Evolutionary conservation across 2,113 vertebrate species (phyloP).

Genomic region (Leptocoma aspasia): DNA sequence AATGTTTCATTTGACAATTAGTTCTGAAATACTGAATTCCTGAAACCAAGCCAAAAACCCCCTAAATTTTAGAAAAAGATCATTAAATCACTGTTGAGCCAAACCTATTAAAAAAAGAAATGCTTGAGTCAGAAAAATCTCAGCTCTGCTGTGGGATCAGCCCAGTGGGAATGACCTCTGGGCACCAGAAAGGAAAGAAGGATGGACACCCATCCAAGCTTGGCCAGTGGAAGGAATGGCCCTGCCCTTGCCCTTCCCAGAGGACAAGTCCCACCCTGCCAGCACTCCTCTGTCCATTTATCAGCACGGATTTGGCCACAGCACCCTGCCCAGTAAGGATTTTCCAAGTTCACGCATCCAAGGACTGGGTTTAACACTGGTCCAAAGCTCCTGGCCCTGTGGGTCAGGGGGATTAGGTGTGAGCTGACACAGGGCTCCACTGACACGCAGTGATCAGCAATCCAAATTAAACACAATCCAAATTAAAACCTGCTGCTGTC

Average conservation of each 20-base stretch:
- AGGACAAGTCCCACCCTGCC: not conserved
- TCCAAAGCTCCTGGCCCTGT: not conserved
- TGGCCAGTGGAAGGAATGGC: accelerated
- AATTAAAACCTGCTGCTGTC: not conserved
- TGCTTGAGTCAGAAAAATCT: not conserved
- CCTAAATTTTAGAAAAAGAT: not conserved
- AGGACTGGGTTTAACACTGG: not conserved
- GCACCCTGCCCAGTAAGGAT: not conserved
- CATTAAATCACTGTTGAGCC: not conserved
- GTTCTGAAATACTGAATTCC: not conserved
- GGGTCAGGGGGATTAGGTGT: not conserved
- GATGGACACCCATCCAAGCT: not conserved
- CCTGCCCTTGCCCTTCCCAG: not conserved
- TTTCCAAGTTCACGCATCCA: not conserved
- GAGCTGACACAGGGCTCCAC: not conserved
- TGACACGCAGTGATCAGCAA: not conserved
- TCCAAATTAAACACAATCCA: not conserved
- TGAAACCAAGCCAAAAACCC: not conserved
- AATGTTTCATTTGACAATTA: not conserved
- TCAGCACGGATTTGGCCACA: accelerated
- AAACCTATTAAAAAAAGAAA: not conserved
- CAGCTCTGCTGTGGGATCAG: accelerated
- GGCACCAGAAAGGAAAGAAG: not conserved
- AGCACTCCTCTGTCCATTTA: accelerated
- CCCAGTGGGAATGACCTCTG: not conserved